Percentiles rank a stretch among this genome's conserved stretches.
Evolutionary conservation across 1,140 invertebrate species (phyloP).

Genomic region (Planococcus citri): DNA sequence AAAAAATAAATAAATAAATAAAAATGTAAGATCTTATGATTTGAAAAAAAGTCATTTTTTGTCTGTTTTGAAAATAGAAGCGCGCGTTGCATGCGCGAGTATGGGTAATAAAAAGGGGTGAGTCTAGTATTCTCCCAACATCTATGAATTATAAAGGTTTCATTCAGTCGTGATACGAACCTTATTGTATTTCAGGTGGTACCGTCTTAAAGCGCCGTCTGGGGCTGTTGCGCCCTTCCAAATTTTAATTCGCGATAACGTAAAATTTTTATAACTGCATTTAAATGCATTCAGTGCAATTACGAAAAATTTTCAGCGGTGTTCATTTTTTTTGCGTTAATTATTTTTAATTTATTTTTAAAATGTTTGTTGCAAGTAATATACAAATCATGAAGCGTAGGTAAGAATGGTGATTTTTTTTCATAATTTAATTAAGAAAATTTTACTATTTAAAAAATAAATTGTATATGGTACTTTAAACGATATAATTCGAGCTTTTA

Average conservation of each 20-base stretch:
- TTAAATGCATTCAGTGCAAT: background rate
- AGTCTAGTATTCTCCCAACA: background rate
- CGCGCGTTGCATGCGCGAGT: background rate
- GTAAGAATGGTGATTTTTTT: background rate
- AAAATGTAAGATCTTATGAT: background rate
- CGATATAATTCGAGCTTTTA: no score
- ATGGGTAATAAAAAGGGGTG: background rate
- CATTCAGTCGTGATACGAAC: background rate
- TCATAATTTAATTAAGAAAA: no score
- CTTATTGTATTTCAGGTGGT: constrained; percentile 2
- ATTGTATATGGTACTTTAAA: no score
- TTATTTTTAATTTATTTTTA: background rate
- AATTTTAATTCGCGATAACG: background rate
- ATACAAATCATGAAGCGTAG: background rate
- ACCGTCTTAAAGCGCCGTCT: background rate
- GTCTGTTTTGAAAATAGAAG: background rate
- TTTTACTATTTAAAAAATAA: no score
- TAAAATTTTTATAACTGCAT: background rate
- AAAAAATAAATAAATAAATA: background rate
- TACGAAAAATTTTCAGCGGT: background rate
- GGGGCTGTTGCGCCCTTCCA: background rate
- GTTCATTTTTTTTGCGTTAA: background rate
- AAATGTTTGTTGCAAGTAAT: background rate
- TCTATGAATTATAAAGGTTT: constrained; percentile 4
- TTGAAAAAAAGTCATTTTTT: background rate